Evolutionary conservation across 2,113 vertebrate genomes (phyloP).

Genomic region (Psammodynastes pulverulentus): DNA sequence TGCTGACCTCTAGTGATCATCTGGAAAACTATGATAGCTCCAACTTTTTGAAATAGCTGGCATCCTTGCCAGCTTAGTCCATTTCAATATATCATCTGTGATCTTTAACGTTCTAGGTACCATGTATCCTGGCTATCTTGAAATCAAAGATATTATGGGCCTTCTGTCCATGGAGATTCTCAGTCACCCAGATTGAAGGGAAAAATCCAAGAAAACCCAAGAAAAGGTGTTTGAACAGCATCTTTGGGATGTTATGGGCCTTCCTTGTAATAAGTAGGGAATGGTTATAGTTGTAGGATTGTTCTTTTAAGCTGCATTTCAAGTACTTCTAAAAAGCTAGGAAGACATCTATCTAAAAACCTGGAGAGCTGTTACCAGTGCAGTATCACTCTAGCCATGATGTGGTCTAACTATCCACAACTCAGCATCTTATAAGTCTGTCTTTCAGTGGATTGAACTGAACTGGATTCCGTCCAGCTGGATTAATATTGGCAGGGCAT

Average conservation of each 20-base stretch:
- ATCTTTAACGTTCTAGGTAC: background rate
- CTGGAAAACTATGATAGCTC: background rate
- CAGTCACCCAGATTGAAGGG: no score
- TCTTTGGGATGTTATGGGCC: background rate
- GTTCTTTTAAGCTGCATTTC: background rate
- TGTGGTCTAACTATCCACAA: background rate
- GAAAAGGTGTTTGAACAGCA: no score
- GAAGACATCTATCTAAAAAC: background rate
- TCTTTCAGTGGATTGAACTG: background rate
- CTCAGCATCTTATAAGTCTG: background rate
- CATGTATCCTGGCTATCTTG: background rate
- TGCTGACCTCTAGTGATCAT: background rate
- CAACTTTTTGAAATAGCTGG: background rate
- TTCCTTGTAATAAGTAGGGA: background rate
- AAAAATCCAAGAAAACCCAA: no score
- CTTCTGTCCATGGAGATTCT: background rate
- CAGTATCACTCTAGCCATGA: background rate
- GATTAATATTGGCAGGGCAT: slow-evolving; percentile 17
- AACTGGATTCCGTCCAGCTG: background rate
- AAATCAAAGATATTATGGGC: background rate
- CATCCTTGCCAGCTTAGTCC: background rate
- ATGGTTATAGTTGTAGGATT: background rate
- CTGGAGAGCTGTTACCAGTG: background rate
- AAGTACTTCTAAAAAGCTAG: background rate
- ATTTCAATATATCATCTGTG: background rate